Evolutionary conservation across 2,888 invertebrate genomes (phyloP).

Genomic region (Kuschelorhynchus macadamiae): DNA sequence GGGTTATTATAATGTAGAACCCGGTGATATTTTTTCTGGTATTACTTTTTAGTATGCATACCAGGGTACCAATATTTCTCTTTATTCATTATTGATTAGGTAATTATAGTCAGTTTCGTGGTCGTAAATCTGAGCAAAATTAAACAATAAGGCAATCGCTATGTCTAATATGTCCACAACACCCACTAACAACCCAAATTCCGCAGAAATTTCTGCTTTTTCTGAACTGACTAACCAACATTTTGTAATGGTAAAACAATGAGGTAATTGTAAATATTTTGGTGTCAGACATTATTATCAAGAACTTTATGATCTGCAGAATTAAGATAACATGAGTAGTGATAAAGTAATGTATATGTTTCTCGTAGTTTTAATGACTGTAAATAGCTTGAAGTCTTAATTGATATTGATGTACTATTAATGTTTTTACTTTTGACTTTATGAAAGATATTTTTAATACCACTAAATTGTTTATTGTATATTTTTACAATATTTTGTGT

Average conservation of each 20-base stretch:
- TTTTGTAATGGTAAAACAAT: neutral
- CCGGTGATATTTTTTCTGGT: too few species aligned
- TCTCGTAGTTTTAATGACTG: slow-evolving; percentile 1
- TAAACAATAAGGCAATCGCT: too few species aligned
- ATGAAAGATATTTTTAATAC: slow-evolving; percentile 5
- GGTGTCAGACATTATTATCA: neutral
- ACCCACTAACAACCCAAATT: too few species aligned
- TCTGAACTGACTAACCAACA: too few species aligned
- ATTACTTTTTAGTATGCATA: too few species aligned
- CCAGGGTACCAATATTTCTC: too few species aligned
- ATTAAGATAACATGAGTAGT: slow-evolving; percentile 1
- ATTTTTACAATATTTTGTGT: slow-evolving; percentile 17
- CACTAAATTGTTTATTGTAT: neutral
- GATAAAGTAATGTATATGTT: slow-evolving; percentile 12
- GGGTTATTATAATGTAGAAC: too few species aligned
- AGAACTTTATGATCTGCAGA: slow-evolving; percentile 12
- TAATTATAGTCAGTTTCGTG: too few species aligned
- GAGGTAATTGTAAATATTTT: slow-evolving; percentile 9
- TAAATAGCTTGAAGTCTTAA: slow-evolving; percentile 13
- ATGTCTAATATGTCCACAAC: too few species aligned
- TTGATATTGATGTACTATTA: slow-evolving; percentile 15
- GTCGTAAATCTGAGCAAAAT: too few species aligned
- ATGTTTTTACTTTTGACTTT: slow-evolving; percentile 21
- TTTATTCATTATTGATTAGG: too few species aligned
- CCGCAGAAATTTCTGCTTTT: too few species aligned